phyloP scores from a whole-genome alignment of 2,888 invertebrate genomes.

The Morpho deidamia region DNA sequence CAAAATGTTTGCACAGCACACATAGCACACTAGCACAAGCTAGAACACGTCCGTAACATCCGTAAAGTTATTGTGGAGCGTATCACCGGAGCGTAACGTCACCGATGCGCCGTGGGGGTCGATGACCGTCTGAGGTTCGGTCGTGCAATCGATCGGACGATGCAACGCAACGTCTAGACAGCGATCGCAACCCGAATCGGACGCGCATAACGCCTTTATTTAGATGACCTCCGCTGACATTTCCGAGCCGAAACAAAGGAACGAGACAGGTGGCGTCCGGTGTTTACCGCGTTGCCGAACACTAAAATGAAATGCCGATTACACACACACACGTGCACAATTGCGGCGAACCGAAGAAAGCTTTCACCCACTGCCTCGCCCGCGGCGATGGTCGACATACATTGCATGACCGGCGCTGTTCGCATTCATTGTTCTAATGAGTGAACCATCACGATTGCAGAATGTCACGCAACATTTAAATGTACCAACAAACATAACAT shows the following conservation, averaged over 20 bases:
- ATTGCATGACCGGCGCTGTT: conserved; percentile 37
- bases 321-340: conserved; percentile 40
- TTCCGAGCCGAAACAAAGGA: conserved; percentile 73
- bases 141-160: conserved; percentile 76
- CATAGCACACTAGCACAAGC: conserved; percentile 31
- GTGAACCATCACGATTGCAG: conserved; percentile 34
- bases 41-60: conserved; percentile 48
- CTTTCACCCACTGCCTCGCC: conserved; percentile 60
- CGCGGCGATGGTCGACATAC: conserved; percentile 47
- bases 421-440: conserved; percentile 42
- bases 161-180: conserved; percentile 74
- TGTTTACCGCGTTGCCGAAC: conserved; percentile 48
- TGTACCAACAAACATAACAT: conserved; percentile 23
- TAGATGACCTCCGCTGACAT: conserved; percentile 76
- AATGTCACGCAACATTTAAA: conserved; percentile 51
- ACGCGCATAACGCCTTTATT: conserved; percentile 68
- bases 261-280: conserved; percentile 66
- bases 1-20: conserved; percentile 24
- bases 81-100: conserved; percentile 76
- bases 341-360: conserved; percentile 45
- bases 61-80: conserved; percentile 66
- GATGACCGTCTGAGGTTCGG: conserved; percentile 72
- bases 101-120: conserved; percentile 76
- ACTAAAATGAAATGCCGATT: conserved; percentile 67
- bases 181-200: conserved; percentile 64